phyloP scores from a whole-genome alignment of 2,113 vertebrate species.

The Pogonocichla stellata region DNA sequence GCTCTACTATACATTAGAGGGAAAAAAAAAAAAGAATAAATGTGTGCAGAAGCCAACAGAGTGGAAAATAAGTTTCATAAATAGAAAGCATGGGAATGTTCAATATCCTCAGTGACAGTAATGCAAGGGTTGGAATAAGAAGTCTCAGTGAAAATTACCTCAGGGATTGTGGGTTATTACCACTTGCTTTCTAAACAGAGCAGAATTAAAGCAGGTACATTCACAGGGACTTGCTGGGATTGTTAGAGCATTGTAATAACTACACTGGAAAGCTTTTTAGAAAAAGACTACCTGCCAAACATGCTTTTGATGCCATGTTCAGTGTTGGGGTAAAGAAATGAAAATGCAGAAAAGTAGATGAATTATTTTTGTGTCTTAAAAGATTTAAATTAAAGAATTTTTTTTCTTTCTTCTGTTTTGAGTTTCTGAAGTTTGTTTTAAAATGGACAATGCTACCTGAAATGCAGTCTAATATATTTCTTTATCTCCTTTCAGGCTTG shows the following conservation, averaged over 20 bases:
- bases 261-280: neutral
- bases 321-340: neutral
- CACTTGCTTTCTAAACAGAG: slow-evolving; percentile 30
- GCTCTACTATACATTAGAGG: neutral
- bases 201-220: neutral
- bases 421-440: neutral
- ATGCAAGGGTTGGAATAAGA: neutral
- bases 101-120: neutral
- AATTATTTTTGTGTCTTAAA: neutral
- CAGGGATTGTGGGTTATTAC: neutral
- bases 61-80: slow-evolving; percentile 36
- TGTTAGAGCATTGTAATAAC: neutral
- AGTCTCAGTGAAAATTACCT: neutral
- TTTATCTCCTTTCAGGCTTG: slow-evolving; percentile 67
- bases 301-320: neutral
- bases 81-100: slow-evolving; percentile 51
- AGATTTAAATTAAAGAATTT: neutral
- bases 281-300: neutral
- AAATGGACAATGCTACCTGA: neutral
- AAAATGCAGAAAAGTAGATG: neutral
- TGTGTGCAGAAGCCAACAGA: neutral
- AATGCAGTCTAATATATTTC: neutral
- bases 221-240: neutral
- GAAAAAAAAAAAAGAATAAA: neutral
- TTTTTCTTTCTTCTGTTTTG: neutral